Conservation (phyloP, 2,797 vertebrate species). For the Enteromius argenteus region DNA sequence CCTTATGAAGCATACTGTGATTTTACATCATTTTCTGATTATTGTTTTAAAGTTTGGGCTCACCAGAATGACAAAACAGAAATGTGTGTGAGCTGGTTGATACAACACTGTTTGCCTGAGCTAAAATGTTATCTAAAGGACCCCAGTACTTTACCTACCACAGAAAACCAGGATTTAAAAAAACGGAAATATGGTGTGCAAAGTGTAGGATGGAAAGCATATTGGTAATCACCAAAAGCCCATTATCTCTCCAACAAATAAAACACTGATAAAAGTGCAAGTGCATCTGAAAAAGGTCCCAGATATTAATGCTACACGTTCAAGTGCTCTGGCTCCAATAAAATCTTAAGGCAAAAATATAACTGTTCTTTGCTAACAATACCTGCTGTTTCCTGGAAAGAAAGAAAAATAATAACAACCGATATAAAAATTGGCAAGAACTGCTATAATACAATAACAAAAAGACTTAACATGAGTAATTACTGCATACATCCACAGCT, state of each 20-base stretch:
- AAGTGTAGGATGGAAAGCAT: not conserved
- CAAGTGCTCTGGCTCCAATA: slow-evolving; percentile 57
- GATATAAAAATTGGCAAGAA: not conserved
- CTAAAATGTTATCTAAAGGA: not conserved
- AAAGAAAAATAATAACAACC: not conserved
- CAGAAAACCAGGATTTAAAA: not conserved
- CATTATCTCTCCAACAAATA: slow-evolving; percentile 53
- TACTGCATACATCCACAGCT: slow-evolving; percentile 11
- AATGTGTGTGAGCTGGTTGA: not conserved
- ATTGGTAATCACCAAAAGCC: slow-evolving; percentile 44
- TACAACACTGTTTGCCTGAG: not conserved
- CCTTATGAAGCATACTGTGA: not conserved
- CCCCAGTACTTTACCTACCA: not conserved
- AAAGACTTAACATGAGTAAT: not conserved
- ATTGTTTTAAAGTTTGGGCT: not conserved
- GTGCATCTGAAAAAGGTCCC: slow-evolving; percentile 72
- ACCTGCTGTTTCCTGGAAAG: not conserved
- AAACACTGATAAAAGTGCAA: slow-evolving; percentile 75
- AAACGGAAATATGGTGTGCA: not conserved
- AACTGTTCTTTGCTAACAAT: not conserved
- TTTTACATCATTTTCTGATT: not conserved
- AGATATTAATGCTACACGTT: slow-evolving; percentile 49
- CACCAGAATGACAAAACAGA: not conserved
- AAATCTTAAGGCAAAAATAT: slow-evolving; percentile 36
- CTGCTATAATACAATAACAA: not conserved